Evolutionary conservation across 2,797 vertebrate genomes (phyloP).

Genomic region (Sardinella longiceps): DNA sequence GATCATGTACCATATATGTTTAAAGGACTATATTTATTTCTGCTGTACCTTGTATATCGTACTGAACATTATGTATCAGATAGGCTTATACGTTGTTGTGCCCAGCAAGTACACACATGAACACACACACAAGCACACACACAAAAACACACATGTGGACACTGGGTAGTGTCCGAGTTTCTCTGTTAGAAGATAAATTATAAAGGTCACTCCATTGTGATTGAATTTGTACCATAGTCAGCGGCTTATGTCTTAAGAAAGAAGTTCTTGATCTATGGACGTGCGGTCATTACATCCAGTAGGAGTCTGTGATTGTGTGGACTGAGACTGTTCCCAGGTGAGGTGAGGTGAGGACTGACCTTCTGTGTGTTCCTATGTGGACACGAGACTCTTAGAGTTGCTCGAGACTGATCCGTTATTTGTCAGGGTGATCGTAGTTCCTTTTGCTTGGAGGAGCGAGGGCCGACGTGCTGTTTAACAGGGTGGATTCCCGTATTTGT

Average conservation of each 20-base stretch:
- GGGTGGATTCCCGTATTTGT: neutral
- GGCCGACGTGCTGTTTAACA: neutral
- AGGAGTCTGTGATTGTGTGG: neutral
- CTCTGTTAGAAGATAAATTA: neutral
- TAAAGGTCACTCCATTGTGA: neutral
- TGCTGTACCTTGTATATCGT: slow-evolving; percentile 32
- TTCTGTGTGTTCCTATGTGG: neutral
- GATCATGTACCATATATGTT: slow-evolving; percentile 41
- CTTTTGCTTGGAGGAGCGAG: neutral
- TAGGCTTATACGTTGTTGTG: too few relatives aligned
- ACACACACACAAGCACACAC: neutral
- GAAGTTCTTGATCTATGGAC: neutral
- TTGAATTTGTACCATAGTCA: neutral
- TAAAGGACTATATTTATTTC: slow-evolving; percentile 27
- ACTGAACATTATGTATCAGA: too few relatives aligned
- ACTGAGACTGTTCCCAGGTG: neutral
- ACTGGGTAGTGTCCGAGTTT: too few relatives aligned
- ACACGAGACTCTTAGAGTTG: neutral
- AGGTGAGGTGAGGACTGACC: neutral
- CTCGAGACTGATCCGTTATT: neutral
- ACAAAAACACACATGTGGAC: neutral
- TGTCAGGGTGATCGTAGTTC: neutral
- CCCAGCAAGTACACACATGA: too few relatives aligned
- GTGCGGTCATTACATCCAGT: neutral
- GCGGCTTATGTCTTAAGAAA: neutral